These are phyloP conservation scores for Pluvialis apricaria DNA, from an alignment of 2,113 vertebrate genomes.

Conservation along the genomic window DNA sequence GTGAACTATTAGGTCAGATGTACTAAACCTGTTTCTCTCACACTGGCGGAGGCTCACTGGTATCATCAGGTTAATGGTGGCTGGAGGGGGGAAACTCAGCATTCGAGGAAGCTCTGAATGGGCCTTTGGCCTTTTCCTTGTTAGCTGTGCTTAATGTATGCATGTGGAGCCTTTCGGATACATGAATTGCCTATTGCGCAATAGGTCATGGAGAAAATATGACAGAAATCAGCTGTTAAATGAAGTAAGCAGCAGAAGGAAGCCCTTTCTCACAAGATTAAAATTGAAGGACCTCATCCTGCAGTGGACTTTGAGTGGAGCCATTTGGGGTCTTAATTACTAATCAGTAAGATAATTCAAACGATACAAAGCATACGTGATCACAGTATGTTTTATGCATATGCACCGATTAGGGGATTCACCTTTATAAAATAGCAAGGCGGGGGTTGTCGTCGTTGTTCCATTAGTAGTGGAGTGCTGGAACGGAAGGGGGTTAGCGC, in stretches of 20 bases:
- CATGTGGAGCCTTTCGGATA: not conserved
- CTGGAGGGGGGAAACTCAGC: not conserved
- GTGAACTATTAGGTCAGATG: constrained; percentile 7
- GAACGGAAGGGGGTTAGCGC: not conserved
- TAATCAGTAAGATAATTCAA: not conserved
- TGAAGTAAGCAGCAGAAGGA: not conserved
- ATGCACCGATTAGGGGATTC: not conserved
- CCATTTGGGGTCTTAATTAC: not conserved
- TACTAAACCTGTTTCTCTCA: not conserved
- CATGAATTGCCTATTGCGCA: not conserved
- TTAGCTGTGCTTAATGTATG: not conserved
- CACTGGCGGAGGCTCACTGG: not conserved
- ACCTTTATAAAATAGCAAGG: not conserved
- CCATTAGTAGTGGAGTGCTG: not conserved
- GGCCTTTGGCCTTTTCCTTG: not conserved
- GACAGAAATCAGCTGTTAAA: not conserved
- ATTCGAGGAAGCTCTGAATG: not conserved
- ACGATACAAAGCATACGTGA: not conserved
- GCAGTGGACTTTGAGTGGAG: not conserved
- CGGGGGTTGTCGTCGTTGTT: rapidly evolving
- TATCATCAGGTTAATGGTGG: not conserved
- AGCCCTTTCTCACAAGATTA: not conserved
- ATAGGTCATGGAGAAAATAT: not conserved
- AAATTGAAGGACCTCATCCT: not conserved
- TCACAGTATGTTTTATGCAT: not conserved